A percentile compares a stretch with the other conserved stretches of the same genome.
Evolutionary conservation across 2,888 invertebrate species (phyloP).

Genomic region (Phaedon cochleariae): DNA sequence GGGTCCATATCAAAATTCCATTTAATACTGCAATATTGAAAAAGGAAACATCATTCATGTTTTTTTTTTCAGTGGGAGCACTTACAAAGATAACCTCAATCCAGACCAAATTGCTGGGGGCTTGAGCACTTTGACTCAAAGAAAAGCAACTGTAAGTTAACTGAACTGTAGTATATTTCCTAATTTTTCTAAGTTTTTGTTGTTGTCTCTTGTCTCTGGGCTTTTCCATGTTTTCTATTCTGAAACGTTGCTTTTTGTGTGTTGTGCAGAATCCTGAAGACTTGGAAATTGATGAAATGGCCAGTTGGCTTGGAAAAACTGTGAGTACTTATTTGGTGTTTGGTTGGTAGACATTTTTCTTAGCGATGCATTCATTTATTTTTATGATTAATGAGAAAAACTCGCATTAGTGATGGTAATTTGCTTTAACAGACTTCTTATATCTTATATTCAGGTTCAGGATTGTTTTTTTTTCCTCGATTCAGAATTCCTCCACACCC

Average conservation of each 20-base stretch:
- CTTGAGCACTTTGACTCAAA: constrained; percentile 61
- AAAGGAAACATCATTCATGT: neutral
- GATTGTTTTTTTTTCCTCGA: too few relatives aligned
- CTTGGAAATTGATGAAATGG: constrained; percentile 93
- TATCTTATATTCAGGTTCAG: too few relatives aligned
- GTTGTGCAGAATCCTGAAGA: constrained; percentile 69
- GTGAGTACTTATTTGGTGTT: constrained; percentile 74
- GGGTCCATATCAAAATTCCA: too few relatives aligned
- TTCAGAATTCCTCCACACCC: too few relatives aligned
- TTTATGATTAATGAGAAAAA: too few relatives aligned
- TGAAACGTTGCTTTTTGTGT: constrained; percentile 53
- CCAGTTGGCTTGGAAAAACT: constrained; percentile 90
- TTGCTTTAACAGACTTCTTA: too few relatives aligned
- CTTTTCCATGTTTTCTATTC: constrained; percentile 51
- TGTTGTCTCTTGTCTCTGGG: too few relatives aligned
- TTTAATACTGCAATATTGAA: neutral
- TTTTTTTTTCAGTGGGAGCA: constrained; percentile 62
- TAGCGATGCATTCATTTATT: neutral
- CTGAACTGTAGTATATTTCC: too few relatives aligned
- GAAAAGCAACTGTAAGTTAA: constrained; percentile 58
- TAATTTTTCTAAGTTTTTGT: constrained; percentile 43
- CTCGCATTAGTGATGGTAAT: too few relatives aligned
- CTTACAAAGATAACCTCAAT: constrained; percentile 70
- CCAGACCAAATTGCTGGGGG: constrained; percentile 64
- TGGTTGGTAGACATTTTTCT: neutral